phyloP scores from a whole-genome alignment of 2,888 invertebrate genomes.

The Cataglyphis albicans region DNA sequence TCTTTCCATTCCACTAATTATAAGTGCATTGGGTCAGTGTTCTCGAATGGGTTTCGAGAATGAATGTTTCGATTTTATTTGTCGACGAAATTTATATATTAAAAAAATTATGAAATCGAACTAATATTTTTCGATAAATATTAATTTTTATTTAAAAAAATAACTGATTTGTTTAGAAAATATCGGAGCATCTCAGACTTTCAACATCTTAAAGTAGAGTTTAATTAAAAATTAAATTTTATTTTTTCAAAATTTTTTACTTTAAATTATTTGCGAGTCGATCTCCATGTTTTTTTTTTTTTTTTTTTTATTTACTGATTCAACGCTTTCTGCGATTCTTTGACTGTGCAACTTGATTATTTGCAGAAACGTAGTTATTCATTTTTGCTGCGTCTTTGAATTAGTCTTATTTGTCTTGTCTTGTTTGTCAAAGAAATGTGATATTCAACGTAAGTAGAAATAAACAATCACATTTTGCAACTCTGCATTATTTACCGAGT shows the following conservation, averaged over 20 bases:
- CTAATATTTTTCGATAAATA: neutral
- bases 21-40: slow-evolving; percentile 22
- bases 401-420: neutral
- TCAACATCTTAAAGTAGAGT: neutral
- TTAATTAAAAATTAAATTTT: no score
- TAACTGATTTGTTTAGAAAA: neutral
- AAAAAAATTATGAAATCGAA: neutral
- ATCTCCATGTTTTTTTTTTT: neutral
- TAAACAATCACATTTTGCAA: slow-evolving; percentile 12
- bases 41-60: neutral
- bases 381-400: slow-evolving; percentile 21
- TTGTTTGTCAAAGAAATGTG: neutral
- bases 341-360: slow-evolving; percentile 2
- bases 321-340: neutral
- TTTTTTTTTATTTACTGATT: neutral
- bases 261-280: neutral
- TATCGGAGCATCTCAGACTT: neutral
- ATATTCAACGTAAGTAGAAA: neutral
- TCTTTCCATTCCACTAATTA: slow-evolving; percentile 25
- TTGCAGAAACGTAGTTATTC: neutral
- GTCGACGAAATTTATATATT: neutral
- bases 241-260: neutral
- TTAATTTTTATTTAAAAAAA: neutral
- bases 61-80: neutral
- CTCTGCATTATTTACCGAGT: neutral